phyloP scores from a whole-genome alignment of 2,797 vertebrate species.

The Galagoides demidoff region DNA sequence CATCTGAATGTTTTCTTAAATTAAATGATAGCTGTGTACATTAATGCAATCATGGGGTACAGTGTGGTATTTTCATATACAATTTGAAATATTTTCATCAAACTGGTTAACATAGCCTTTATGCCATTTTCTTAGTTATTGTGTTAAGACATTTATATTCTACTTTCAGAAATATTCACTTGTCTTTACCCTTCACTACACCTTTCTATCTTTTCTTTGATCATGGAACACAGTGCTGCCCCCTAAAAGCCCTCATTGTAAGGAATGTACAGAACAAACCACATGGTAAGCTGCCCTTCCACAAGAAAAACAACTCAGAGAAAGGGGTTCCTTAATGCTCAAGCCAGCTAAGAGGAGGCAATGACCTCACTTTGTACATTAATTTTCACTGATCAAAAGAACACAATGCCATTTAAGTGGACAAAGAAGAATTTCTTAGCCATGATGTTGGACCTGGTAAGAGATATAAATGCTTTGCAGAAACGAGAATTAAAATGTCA shows the following conservation, averaged over 20 bases:
- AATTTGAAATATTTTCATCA: no score
- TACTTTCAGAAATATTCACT: no score
- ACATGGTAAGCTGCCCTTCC: neutral
- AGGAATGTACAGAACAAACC: neutral
- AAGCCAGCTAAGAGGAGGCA: neutral
- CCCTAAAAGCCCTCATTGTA: neutral
- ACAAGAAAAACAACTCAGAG: neutral
- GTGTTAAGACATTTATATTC: no score
- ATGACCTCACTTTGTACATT: neutral
- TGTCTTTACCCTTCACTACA: fast-evolving
- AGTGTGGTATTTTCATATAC: no score
- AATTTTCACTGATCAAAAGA: neutral
- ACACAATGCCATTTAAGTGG: neutral
- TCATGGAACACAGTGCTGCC: neutral
- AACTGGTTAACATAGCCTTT: no score
- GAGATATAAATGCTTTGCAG: neutral
- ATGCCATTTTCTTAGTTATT: no score
- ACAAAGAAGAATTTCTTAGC: neutral
- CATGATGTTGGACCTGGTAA: neutral
- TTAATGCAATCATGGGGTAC: no score
- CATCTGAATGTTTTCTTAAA: neutral
- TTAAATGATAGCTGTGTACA: no score
- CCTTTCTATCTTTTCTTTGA: neutral
- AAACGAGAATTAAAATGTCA: neutral
- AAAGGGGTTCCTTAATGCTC: neutral